phyloP scores from a whole-genome alignment of 2,888 invertebrate genomes.

The Drosophila merina region DNA sequence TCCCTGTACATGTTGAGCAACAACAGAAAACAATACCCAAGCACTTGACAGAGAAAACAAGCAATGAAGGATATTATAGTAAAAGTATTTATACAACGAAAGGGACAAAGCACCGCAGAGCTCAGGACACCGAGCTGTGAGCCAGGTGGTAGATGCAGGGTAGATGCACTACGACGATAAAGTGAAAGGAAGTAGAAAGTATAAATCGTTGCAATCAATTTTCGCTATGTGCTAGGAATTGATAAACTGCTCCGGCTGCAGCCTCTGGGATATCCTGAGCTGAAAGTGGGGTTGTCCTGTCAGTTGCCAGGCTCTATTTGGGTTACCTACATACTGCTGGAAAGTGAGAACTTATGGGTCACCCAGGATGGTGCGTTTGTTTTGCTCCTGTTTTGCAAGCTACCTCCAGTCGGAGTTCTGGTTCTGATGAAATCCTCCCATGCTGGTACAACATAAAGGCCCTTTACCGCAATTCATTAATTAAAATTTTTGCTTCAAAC shows the following conservation, averaged over 20 bases:
- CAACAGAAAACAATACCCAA: constrained; percentile 62
- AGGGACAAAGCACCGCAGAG: constrained; percentile 53
- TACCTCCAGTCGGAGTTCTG: constrained; percentile 25
- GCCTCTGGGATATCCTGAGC: constrained; percentile 8
- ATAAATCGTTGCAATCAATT: constrained; percentile 80
- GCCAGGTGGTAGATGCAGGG: constrained; percentile 24
- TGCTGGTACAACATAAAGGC: background rate
- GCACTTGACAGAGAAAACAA: constrained; percentile 76
- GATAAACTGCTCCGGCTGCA: constrained; percentile 71
- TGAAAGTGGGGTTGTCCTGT: constrained; percentile 19
- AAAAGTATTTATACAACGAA: constrained; percentile 75
- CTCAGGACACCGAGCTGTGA: constrained; percentile 17
- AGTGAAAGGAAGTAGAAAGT: constrained; percentile 81
- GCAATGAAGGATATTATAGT: constrained; percentile 78
- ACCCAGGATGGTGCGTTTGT: constrained; percentile 33
- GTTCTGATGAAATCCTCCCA: constrained; percentile 27
- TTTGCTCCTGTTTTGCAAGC: constrained; percentile 24
- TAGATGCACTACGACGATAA: constrained; percentile 66
- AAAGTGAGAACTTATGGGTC: constrained; percentile 54
- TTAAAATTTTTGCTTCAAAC: background rate
- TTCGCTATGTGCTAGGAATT: constrained; percentile 78
- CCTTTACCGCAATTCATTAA: background rate
- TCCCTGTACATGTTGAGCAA: constrained; percentile 7
- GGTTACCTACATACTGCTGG: constrained; percentile 62
- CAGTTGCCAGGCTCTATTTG: constrained; percentile 58